Base-by-base conservation (phyloP, 2,888 invertebrate genomes). In the Nasonia oneida region DNA sequence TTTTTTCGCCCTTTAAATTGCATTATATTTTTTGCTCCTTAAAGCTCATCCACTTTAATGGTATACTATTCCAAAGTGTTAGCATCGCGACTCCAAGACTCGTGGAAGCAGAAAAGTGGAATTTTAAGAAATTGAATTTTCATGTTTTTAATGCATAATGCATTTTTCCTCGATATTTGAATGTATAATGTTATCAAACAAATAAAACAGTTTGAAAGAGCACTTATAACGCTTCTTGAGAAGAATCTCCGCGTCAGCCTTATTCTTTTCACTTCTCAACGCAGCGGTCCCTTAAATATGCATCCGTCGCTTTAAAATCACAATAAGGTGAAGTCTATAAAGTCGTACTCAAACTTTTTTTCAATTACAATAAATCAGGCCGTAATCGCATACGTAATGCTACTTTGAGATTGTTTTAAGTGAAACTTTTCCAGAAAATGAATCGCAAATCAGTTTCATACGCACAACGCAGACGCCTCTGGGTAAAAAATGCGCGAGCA, bases 81-180 rank as follows among this genome's bases (percentile, higher is more conserved):
- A n/a, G 57, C 18, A 61, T n/a, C 57, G 57, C 57, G 57, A 61
- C n/a, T 18, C 6, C n/a, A 23, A 8, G 57, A 67, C 33, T 33
- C 67, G 10, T n/a, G 61, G 57, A 33, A 61, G 57, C 39, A n/a
- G 37, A 61, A 42, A 74, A 50, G 74, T 47, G 39, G 29, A 67
- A 67, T 67, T 70, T 80, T 23, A n/a, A n/a, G 47, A 67, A 79
- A 79, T 79, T 79, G 64, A 67, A 67, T 79, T 79, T 67, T 79
- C 67, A 79, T 67, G 33, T 29, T 50, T 71, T 67, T 12, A 0
- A 67, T 71, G 53, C 53, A 71, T 64, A 67, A 78, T 67, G 67
- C 67, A 15, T 50, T 79, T 42, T 14, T 12, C 8, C 3, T 71
- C 57, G 53, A 71, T 53, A 80, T 50, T 71, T 80, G 53, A 80